A percentile compares a stretch with the other conserved stretches of the same genome.
These are phyloP conservation scores for Platygyra sinensis DNA, from an alignment of 64 coral and sea anemone species.

Conservation along the genomic window DNA sequence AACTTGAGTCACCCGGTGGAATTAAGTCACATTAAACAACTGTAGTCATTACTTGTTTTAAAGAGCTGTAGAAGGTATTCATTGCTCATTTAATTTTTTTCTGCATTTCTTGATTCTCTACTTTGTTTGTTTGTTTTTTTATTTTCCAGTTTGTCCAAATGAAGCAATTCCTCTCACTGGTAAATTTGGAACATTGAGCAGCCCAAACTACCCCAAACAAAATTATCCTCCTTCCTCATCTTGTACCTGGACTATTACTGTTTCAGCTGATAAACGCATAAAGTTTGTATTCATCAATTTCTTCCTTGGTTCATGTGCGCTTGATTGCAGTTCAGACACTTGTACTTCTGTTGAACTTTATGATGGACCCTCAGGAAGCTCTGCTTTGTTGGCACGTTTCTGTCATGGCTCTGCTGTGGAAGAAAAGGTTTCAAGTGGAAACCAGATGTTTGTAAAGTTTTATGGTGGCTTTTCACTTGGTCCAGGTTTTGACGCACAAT, in stretches of 20 bases:
- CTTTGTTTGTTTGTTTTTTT: no score
- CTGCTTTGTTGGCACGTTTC: background rate
- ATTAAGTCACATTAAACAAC: no score
- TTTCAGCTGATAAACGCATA: background rate
- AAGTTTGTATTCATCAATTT: background rate
- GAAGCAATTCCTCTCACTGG: background rate
- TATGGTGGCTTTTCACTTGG: background rate
- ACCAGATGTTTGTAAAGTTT: constrained; percentile 14
- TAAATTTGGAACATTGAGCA: background rate
- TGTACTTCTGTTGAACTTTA: constrained; percentile 1
- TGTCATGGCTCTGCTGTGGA: background rate
- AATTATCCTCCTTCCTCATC: background rate
- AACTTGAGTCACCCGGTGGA: no score
- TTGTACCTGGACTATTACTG: constrained; percentile 6
- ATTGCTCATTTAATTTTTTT: no score
- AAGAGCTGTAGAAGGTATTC: no score
- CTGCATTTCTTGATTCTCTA: no score
- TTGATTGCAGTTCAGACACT: background rate
- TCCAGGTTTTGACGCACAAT: background rate
- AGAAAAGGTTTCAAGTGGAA: background rate
- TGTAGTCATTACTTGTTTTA: no score
- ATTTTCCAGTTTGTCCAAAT: background rate
- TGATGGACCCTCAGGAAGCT: background rate
- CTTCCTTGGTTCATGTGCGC: background rate
- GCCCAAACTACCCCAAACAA: background rate